Percentiles rank a stretch among this genome's conserved stretches.
These are phyloP conservation scores for Hirtodrosophila cameraria DNA, from an alignment of 2,888 invertebrate species.

Conservation along the genomic window DNA sequence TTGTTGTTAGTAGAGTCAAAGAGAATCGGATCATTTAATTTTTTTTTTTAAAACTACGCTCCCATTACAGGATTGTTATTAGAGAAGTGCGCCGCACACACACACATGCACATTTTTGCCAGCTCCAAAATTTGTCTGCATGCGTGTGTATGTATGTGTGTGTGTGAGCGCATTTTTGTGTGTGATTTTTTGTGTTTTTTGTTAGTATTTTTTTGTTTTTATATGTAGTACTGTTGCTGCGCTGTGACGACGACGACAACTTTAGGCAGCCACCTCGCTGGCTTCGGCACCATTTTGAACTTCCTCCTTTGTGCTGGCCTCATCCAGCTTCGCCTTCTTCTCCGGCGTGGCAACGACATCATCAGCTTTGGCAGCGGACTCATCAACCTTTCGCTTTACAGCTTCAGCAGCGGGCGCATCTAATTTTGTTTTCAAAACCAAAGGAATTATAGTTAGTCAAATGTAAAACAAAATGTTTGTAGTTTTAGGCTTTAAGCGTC, in stretches of 20 bases:
- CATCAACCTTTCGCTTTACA: slow-evolving; percentile 84
- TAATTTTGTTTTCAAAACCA: too few relatives aligned
- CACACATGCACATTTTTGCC: slow-evolving; percentile 21
- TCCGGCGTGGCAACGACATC: slow-evolving; percentile 83
- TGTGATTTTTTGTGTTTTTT: slow-evolving; percentile 49
- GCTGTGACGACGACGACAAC: slow-evolving; percentile 13
- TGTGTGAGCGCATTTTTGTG: slow-evolving; percentile 23
- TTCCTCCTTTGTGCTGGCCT: slow-evolving; percentile 82
- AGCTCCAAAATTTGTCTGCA: too few relatives aligned
- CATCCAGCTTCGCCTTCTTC: slow-evolving; percentile 84
- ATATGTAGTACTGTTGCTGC: slow-evolving; percentile 58
- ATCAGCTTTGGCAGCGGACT: slow-evolving; percentile 78
- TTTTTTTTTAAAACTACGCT: slow-evolving; percentile 64
- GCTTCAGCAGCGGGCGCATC: slow-evolving; percentile 83
- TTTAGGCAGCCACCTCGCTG: slow-evolving; percentile 84
- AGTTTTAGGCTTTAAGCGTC: neutral
- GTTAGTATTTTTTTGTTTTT: slow-evolving; percentile 68
- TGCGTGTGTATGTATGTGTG: slow-evolving; percentile 24
- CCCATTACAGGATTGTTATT: slow-evolving; percentile 70
- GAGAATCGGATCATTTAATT: slow-evolving; percentile 55
- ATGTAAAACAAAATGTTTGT: too few relatives aligned
- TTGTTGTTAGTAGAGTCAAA: slow-evolving; percentile 65
- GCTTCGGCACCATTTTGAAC: slow-evolving; percentile 84
- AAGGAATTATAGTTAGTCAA: slow-evolving; percentile 5
- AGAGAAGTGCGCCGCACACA: slow-evolving; percentile 37